Conservation (phyloP, 1,140 invertebrate genomes). For the Drosophila bocqueti region DNA sequence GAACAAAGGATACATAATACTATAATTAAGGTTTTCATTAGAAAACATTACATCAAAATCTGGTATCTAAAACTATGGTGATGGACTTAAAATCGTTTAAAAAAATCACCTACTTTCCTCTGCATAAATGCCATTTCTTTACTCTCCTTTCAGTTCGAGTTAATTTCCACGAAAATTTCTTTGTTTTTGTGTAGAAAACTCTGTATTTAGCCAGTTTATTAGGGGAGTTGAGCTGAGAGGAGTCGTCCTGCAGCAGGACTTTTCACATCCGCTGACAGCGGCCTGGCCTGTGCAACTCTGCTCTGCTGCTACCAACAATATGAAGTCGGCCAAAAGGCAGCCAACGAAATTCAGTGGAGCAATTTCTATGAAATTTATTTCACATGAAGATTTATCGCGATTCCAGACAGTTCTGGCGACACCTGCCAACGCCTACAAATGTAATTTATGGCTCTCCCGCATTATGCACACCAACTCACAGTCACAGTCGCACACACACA, state of each 20-base stretch:
- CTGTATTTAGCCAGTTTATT: conserved; percentile 67
- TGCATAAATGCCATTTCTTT: background rate
- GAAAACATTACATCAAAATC: too few relatives aligned
- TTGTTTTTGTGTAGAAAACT: conserved; percentile 32
- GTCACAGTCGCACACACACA: conserved; percentile 32
- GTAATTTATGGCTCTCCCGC: conserved; percentile 84
- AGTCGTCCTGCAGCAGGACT: conserved; percentile 72
- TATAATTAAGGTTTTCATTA: too few relatives aligned
- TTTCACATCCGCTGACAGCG: conserved; percentile 68
- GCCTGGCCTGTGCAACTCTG: conserved; percentile 21
- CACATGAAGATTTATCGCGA: conserved; percentile 85
- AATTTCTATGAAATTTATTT: conserved; percentile 85
- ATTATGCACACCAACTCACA: conserved; percentile 76
- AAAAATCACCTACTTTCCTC: too few relatives aligned
- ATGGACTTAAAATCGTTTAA: too few relatives aligned
- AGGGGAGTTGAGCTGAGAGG: conserved; percentile 28
- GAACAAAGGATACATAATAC: too few relatives aligned
- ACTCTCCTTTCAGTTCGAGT: background rate
- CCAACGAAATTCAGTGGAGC: conserved; percentile 84
- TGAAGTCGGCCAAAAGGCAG: conserved; percentile 73
- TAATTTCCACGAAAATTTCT: background rate
- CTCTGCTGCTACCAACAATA: conserved; percentile 27
- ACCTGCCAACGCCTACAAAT: conserved; percentile 85
- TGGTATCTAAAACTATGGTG: too few relatives aligned
- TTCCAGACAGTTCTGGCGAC: conserved; percentile 85